Evolutionary conservation across 53 echinoderm and acorn worm species (phyloP), one percentile per base, ranked within the genome.

Genomic region (Mesocentrotus franciscanus): DNA sequence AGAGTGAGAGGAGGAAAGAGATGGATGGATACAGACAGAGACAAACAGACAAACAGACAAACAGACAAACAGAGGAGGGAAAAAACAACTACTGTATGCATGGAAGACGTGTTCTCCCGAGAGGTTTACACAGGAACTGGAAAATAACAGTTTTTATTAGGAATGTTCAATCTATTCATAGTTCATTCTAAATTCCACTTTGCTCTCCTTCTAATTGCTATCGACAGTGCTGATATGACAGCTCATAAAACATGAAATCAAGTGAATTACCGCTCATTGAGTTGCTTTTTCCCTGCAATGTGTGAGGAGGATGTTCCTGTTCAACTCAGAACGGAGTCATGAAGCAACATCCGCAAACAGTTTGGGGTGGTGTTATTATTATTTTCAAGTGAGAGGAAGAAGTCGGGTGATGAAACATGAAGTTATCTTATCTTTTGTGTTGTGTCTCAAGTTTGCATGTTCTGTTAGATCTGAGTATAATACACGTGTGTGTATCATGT

Each of bases 221-320:
- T 5, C 55, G 84, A 55, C 84, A 84, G 20, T 49, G 55, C 55
- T 22, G 15, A 84, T 84, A 49, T 36, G 49, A 20, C 84, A 84
- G 84, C n/a, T 22, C 49, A 42, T 84, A 49, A 49, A 49, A 49
- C 55, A 20, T 83, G 83, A 83, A 39, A 83, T 49, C 22, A 49
- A 20, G 6, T 49, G 42, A 84, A 84, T 84, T 42, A 84, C 49
- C 55, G 49, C 55, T 84, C 42, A 27, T 49, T 49, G 42, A 84
- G 13, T 33, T 9, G 49, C 84, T 29, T 49, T 84, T 84, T 66
- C 32, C 84, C 39, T 20, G 42, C 49, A 4, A 49, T 42, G 9
- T 55, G 10, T 49, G 84, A 84, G 84, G 22, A 84, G 84, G 84
- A 84, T 84, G 39, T 84, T 17, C 84, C 39, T 55, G 22, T 84